Evolutionary conservation across 2,797 vertebrate genomes (phyloP).

Genomic region (Ataeniobius toweri): DNA sequence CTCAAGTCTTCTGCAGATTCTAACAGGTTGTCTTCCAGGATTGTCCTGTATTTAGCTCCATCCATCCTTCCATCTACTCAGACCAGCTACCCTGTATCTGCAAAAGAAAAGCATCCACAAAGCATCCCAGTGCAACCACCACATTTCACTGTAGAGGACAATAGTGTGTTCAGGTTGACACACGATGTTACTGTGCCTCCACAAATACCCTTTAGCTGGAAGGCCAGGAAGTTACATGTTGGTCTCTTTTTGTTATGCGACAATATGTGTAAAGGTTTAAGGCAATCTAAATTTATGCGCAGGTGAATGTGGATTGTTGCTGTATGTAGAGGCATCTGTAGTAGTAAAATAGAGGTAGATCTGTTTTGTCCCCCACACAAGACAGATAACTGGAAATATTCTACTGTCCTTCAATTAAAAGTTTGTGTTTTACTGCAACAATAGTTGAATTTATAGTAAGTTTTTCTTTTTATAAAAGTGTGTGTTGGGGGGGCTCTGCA

Average conservation of each 20-base stretch:
- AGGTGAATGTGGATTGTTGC: no score
- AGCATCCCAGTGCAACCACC: not conserved
- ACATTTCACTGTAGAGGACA: not conserved
- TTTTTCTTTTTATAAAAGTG: not conserved
- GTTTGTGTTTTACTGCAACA: no score
- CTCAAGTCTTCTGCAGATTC: not conserved
- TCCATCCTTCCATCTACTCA: not conserved
- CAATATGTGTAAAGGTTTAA: no score
- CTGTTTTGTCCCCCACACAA: no score
- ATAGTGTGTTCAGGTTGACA: not conserved
- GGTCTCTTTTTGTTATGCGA: no score
- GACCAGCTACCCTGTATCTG: not conserved
- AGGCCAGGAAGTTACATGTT: not conserved
- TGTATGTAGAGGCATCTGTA: no score
- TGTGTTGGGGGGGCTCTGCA: no score
- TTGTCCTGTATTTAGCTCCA: not conserved
- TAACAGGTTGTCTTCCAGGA: not conserved
- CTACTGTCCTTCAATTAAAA: no score
- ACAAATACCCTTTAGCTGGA: not conserved
- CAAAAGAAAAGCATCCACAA: not conserved
- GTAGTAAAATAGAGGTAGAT: no score
- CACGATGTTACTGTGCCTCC: not conserved
- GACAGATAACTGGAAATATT: no score
- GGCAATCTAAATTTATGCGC: no score
- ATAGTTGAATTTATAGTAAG: no score